A percentile compares a stretch with the other conserved stretches of the same genome.
These are phyloP conservation scores for Ictalurus punctatus DNA, from an alignment of 2,113 vertebrate species.

Conservation along the genomic window DNA sequence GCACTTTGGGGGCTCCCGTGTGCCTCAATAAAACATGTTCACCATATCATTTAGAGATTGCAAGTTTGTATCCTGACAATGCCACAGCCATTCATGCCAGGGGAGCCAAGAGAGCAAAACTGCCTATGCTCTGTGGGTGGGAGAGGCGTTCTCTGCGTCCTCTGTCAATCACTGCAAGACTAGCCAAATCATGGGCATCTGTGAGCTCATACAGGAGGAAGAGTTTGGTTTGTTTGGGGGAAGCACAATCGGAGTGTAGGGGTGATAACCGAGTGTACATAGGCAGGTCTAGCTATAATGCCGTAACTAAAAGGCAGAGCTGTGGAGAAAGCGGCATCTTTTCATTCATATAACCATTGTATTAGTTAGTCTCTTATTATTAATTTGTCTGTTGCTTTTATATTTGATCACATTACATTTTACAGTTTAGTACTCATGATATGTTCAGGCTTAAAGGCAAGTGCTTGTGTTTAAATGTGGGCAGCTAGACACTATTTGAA, in stretches of 20 bases:
- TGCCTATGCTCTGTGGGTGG: too few relatives aligned
- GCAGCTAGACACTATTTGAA: neutral
- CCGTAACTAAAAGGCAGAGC: neutral
- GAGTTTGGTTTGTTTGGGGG: neutral
- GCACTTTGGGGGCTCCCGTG: neutral
- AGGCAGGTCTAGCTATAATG: neutral
- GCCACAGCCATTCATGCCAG: neutral
- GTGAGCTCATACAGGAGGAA: neutral
- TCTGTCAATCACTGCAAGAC: neutral
- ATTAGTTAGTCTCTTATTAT: neutral
- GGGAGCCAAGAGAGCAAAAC: neutral
- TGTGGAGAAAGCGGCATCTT: neutral
- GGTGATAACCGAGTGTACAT: neutral
- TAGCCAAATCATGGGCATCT: neutral
- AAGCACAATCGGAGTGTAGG: neutral
- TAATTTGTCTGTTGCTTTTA: neutral
- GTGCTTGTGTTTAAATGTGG: neutral
- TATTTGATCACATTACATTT: neutral
- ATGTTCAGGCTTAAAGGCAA: neutral
- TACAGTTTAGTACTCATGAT: neutral
- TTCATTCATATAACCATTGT: neutral
- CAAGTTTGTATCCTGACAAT: neutral
- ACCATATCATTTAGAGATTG: neutral
- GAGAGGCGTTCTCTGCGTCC: neutral
- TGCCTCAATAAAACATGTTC: neutral